These are phyloP conservation scores for Cheirogaleus major DNA, from an alignment of 2,797 vertebrate genomes.

Conservation along the genomic window DNA sequence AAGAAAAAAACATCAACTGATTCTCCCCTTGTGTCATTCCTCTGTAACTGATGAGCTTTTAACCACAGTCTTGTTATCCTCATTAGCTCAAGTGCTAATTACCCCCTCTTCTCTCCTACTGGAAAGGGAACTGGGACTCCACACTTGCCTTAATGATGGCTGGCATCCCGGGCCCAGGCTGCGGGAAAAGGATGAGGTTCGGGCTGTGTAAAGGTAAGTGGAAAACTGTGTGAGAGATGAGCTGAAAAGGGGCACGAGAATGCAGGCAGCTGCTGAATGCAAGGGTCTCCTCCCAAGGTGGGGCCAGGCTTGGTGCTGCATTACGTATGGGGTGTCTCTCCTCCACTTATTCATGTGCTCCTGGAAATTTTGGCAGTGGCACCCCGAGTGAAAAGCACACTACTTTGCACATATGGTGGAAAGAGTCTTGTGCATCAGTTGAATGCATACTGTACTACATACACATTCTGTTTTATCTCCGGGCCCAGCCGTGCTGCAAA, in stretches of 20 bases:
- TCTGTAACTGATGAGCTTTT: conserved; percentile 17
- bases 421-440: conserved; percentile 85
- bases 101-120: background rate
- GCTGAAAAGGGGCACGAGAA: background rate
- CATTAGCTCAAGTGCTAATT: conserved; percentile 38
- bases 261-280: background rate
- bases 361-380: conserved; percentile 85
- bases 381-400: conserved; percentile 85
- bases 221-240: background rate
- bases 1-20: background rate
- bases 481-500: conserved; percentile 88
- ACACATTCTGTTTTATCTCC: conserved; percentile 89
- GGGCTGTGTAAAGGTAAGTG: background rate
- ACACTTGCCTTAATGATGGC: background rate
- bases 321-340: conserved; percentile 69
- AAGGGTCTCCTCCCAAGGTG: conserved; percentile 60
- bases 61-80: background rate
- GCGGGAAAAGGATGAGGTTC: background rate
- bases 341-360: conserved; percentile 85
- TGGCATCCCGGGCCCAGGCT: background rate
- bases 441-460: conserved; percentile 87
- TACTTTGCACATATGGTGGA: conserved; percentile 86
- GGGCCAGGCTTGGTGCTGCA: conserved; percentile 49
- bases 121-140: background rate
- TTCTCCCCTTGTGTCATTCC: background rate